These are phyloP conservation scores for Podarcis cretensis DNA, from an alignment of 2,113 vertebrate genomes.

Conservation along the genomic window DNA sequence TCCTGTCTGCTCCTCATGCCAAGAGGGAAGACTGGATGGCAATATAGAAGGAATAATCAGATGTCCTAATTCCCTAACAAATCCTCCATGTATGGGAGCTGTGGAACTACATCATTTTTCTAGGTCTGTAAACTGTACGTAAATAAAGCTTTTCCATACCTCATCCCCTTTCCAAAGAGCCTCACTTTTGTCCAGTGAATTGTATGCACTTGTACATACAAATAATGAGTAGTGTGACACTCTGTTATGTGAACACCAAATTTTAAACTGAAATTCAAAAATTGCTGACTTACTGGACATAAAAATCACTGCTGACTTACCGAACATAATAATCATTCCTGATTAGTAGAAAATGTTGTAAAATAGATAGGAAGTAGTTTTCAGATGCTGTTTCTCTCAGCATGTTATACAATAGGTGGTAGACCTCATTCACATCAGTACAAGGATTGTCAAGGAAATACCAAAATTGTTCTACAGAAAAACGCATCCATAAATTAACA, in stretches of 20 bases:
- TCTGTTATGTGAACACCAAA: background rate
- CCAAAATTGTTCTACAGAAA: background rate
- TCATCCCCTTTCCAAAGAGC: background rate
- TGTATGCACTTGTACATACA: background rate
- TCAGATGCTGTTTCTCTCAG: slow-evolving; percentile 93
- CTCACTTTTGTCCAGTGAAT: background rate
- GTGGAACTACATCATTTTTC: background rate
- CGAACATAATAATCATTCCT: slow-evolving; percentile 96
- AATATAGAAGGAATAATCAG: no score
- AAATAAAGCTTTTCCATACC: background rate
- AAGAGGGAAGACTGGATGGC: background rate
- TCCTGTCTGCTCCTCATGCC: background rate
- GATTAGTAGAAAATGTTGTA: slow-evolving; percentile 96
- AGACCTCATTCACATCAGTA: slow-evolving; percentile 95
- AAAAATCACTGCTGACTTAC: slow-evolving; percentile 72
- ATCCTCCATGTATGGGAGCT: background rate
- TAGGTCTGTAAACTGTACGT: background rate
- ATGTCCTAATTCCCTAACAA: background rate
- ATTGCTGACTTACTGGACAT: background rate
- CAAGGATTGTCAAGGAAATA: slow-evolving; percentile 82
- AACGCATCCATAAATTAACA: background rate
- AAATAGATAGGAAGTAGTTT: slow-evolving; percentile 91
- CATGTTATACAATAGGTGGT: slow-evolving; percentile 96
- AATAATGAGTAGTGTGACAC: background rate
- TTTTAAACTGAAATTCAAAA: background rate